Evolutionary conservation across 2,797 vertebrate genomes (phyloP).

Genomic region (Smutsia gigantea): DNA sequence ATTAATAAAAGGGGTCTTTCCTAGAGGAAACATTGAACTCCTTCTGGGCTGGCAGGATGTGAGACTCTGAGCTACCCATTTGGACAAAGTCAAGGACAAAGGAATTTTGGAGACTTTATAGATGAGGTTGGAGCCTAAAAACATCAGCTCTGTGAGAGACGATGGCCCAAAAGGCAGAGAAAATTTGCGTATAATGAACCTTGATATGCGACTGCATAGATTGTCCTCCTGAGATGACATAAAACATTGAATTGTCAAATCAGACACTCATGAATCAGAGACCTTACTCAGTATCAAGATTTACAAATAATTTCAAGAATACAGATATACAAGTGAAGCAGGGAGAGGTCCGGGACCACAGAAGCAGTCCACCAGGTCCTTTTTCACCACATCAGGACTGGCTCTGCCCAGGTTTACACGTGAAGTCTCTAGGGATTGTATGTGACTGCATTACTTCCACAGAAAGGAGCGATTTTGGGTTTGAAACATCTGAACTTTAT

Average conservation of each 20-base stretch:
- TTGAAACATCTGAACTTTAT: neutral
- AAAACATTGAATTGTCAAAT: neutral
- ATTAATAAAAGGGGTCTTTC: neutral
- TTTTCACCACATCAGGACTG: neutral
- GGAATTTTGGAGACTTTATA: neutral
- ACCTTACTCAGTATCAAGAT: neutral
- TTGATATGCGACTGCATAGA: neutral
- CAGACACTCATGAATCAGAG: neutral
- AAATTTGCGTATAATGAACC: conserved; percentile 1
- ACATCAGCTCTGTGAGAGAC: neutral
- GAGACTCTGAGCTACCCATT: neutral
- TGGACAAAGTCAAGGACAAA: conserved; percentile 34
- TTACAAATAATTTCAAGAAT: neutral
- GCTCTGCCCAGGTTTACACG: neutral
- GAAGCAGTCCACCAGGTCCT: neutral
- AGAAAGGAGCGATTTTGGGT: neutral
- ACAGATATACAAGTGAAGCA: neutral
- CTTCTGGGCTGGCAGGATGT: neutral
- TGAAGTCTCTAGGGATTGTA: neutral
- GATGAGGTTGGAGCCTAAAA: neutral
- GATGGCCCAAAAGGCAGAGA: neutral
- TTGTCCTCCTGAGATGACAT: neutral
- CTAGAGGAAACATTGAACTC: neutral
- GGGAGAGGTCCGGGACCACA: neutral
- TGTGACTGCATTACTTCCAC: neutral